Conservation (phyloP, 2,113 vertebrate genomes). For the Limnothrissa miodon region DNA sequence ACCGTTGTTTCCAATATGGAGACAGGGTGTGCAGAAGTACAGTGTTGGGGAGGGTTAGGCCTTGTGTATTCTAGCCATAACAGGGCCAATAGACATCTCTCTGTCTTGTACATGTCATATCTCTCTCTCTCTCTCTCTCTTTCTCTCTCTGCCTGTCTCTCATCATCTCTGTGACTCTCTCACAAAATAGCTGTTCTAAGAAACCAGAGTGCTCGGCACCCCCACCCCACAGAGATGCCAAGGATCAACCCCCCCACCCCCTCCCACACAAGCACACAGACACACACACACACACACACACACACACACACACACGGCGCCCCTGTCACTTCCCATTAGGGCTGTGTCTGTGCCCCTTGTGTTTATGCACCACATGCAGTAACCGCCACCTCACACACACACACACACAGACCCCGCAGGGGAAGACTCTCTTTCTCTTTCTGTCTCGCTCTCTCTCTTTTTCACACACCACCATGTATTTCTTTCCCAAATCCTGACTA, state of each 20-base stretch:
- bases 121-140: neutral
- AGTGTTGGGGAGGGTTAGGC: no score
- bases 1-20: no score
- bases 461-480: neutral
- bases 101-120: neutral
- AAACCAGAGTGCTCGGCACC: slow-evolving; percentile 10
- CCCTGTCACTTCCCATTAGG: slow-evolving; percentile 46
- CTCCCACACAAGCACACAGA: no score
- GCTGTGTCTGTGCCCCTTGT: neutral
- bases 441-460: neutral
- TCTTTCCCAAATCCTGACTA: neutral
- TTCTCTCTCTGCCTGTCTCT: slow-evolving; percentile 13
- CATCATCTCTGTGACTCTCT: neutral
- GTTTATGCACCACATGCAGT: slow-evolving; percentile 29
- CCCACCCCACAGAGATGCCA: neutral
- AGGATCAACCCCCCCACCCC: neutral
- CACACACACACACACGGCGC: slow-evolving; percentile 17
- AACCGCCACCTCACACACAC: slow-evolving; percentile 32
- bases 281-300: slow-evolving; percentile 9
- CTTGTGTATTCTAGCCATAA: no score
- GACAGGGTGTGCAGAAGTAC: no score
- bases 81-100: neutral
- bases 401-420: slow-evolving; percentile 24
- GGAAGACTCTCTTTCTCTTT: neutral
- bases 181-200: slow-evolving; percentile 24